Percentiles rank a stretch among this genome's conserved stretches.
phyloP scores from a whole-genome alignment of 2,888 invertebrate species.

The Leistus spinibarbis region DNA sequence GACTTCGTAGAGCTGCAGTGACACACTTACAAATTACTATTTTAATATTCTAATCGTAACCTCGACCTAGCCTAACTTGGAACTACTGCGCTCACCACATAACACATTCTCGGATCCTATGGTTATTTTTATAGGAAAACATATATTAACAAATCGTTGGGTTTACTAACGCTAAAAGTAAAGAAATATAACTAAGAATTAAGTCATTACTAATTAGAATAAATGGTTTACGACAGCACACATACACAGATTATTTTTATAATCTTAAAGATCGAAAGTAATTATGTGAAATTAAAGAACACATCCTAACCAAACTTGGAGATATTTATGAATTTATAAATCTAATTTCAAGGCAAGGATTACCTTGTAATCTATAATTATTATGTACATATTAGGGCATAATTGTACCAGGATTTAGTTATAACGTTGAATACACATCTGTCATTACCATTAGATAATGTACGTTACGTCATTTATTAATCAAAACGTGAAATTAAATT shows the following conservation, averaged over 20 bases:
- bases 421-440: conserved; percentile 19
- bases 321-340: conserved; percentile 20
- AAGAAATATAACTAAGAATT: too few species aligned
- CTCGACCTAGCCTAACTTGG: conserved; percentile 33
- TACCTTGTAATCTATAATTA: conserved; percentile 15
- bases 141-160: too few species aligned
- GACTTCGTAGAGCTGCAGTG: conserved; percentile 12
- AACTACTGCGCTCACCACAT: conserved; percentile 7
- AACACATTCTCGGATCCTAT: conserved; percentile 9
- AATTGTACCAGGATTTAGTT: conserved; percentile 22
- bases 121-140: too few species aligned
- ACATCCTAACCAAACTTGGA: conserved; percentile 19
- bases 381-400: conserved; percentile 5
- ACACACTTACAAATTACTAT: conserved; percentile 34
- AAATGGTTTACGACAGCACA: too few species aligned
- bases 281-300: too few species aligned
- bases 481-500: conserved; percentile 23
- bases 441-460: conserved; percentile 1
- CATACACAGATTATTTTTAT: too few species aligned
- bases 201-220: too few species aligned
- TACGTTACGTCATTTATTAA: neutral
- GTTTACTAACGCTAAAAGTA: too few species aligned
- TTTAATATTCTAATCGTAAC: conserved; percentile 30
- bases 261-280: too few species aligned
- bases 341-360: neutral